Percentiles rank a stretch among this genome's conserved stretches.
Conservation (phyloP, 2,888 invertebrate genomes). For the Dione vanillae region DNA sequence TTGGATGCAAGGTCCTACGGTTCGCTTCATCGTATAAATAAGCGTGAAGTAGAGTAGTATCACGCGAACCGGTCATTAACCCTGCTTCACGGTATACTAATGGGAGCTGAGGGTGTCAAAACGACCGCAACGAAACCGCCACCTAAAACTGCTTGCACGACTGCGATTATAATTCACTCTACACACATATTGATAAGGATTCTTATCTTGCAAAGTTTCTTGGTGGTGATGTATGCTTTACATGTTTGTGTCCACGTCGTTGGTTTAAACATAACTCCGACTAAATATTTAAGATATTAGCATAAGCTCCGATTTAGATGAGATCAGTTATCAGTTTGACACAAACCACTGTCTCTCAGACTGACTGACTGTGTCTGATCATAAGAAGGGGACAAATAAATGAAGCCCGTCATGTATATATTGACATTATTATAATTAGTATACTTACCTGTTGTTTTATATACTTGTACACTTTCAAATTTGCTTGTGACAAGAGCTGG, state of each 20-base stretch:
- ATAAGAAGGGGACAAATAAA: no score
- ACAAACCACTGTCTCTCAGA: no score
- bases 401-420: no score
- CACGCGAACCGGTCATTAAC: constrained; percentile 81
- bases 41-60: constrained; percentile 73
- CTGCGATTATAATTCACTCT: constrained; percentile 63
- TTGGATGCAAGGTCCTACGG: constrained; percentile 68
- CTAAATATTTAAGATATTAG: no score
- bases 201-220: constrained; percentile 27
- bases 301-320: no score
- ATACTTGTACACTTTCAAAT: no score
- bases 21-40: constrained; percentile 78
- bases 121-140: constrained; percentile 69
- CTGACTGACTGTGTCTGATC: no score
- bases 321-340: no score
- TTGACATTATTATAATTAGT: no score
- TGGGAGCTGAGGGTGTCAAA: constrained; percentile 76
- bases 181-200: constrained; percentile 43
- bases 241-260: not conserved
- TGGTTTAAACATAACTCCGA: not conserved
- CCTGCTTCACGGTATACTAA: constrained; percentile 71
- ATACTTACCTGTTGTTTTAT: no score
- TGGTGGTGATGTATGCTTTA: constrained; percentile 13
- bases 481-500: no score
- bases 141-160: constrained; percentile 53